Evolutionary conservation across 2,113 vertebrate species (phyloP), one percentile per base, ranked within the genome.

Genomic region (Prionailurus viverrinus): DNA sequence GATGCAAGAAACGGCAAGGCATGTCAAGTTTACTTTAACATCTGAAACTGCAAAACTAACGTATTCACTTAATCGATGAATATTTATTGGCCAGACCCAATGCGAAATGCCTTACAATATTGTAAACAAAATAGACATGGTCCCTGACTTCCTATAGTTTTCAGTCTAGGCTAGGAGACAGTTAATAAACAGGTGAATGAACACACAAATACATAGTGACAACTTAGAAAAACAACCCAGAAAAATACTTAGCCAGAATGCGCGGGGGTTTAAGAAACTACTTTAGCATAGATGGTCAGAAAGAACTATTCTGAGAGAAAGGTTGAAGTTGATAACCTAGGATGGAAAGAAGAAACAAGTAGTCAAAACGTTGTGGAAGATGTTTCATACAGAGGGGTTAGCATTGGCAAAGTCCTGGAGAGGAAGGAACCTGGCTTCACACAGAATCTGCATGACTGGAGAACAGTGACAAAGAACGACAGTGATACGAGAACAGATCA

Each of bases 181-280:
- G 9, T 68, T 94, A 73, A 80, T 83, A 61, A 74, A 68, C 7
- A 83, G 11, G 2, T 48, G 27, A 86, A 41, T 84, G 2, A 53
- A 27, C 16, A 82, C 68, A 68, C 31, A 53, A 55, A 63, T 68
- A 19, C 18, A 11, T 21, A 89, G 14, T 27, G 29, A 51, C 2
- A 39, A 36, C 12, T 86, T 66, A 65, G 4, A 5, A 36, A 68
- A 74, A 71, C 21, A 92, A 83, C 4, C 18, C 4, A 87, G 25
- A 31, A 61, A 33, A 80, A n/a, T 48, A 16, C 2, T 51, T 51
- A 58, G 3, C 63, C 16, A 53, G 15, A 68, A 31, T 48, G 8
- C 15, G 25, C 4, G 0, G 8, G 13, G 5, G 6, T 15, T 15
- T 23, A 5, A 14, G 16, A 21, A 27, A 1, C 11, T 12, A 55